Percentiles rank a stretch among this genome's conserved stretches.
Conservation (phyloP, 2,888 invertebrate species). For the Drosophila subsilvestris region DNA sequence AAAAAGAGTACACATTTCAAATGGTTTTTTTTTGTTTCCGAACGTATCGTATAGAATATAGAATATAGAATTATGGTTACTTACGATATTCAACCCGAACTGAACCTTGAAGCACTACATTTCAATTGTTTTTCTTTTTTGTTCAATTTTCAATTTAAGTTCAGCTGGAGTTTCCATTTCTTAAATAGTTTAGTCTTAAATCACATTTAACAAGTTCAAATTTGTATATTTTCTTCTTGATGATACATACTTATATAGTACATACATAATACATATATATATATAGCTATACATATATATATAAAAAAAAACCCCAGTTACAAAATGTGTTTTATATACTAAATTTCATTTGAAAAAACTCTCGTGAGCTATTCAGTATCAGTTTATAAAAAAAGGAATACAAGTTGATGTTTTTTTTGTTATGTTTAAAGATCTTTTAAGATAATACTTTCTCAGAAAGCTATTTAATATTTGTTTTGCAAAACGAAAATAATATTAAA, state of each 20-base stretch:
- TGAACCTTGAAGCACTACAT: background rate
- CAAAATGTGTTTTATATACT: background rate
- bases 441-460: conserved; percentile 1
- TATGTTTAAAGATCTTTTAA: background rate
- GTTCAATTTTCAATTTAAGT: background rate
- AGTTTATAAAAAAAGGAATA: background rate
- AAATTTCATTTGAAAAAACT: background rate
- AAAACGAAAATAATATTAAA: background rate
- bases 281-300: background rate
- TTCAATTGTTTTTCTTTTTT: background rate
- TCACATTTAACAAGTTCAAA: conserved; percentile 32
- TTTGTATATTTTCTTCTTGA: conserved; percentile 18
- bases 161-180: background rate
- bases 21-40: too few relatives aligned
- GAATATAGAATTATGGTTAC: too few relatives aligned
- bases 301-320: background rate
- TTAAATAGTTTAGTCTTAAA: conserved; percentile 47
- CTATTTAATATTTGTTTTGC: background rate
- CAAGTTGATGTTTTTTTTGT: background rate
- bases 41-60: too few relatives aligned
- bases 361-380: background rate
- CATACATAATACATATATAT: background rate
- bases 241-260: background rate
- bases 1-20: background rate
- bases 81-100: background rate